Evolutionary conservation across 2,888 invertebrate species (phyloP), one percentile per base, ranked within the genome.

Genomic region (Cephus spinipes): DNA sequence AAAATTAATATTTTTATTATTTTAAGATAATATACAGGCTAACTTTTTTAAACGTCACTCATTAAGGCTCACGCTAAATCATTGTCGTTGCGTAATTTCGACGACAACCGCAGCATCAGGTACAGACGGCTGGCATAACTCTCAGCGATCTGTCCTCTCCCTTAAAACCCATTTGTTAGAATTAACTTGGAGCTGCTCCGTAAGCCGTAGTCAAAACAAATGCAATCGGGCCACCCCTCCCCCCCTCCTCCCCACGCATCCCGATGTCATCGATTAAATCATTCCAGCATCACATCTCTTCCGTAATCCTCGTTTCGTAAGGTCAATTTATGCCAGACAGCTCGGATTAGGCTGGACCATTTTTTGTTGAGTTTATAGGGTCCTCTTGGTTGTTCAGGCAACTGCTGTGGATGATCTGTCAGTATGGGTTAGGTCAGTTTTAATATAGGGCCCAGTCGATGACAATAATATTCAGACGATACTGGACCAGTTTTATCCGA

Each of bases 131-230:
- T 55, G 23, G 55, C 55, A 71, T 71, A 71, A 6, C n/a, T 71
- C 71, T 71, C 40, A 35, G 76, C 68, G 76, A 73, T 78, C 75
- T 76, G 73, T 78, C 75, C 33, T 33, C 35, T 73, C 78, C 68
- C 78, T 32, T 55, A 75, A 55, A 75, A 15, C 31, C 34, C 71
- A 75, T 78, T 23, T 73, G 55, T 76, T 76, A 69, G 73, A 78
- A 78, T 78, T 76, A 78, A 78, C 77, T 76, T 69, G 30, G 12
- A 55, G 55, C 68, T 12, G 76, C 73, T 71, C 68, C 76, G 75
- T 69, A 36, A 75, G 73, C 78, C 75, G 73, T 33, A 40, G 73
- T 34, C 68, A 68, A 77, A 77, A 77, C 69, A 77, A 77, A 74
- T 74, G 74, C 34, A 73, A 31, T 32, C 71, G 31, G 36, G 3